Base-by-base conservation (phyloP, 30 jellyfish, hydroid and myxozoan genomes). In the Nemopilema nomurai region DNA sequence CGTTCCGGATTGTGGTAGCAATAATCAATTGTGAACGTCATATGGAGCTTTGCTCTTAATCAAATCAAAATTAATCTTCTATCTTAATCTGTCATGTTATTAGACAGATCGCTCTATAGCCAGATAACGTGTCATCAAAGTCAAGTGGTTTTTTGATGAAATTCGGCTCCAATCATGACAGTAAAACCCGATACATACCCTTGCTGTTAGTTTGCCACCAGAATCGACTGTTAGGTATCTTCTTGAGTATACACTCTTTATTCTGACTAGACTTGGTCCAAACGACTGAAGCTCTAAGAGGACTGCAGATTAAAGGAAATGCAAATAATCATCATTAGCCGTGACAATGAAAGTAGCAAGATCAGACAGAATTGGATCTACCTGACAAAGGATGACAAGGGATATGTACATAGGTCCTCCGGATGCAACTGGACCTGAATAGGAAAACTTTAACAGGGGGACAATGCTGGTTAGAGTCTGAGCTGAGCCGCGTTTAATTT, bases 201-300 rank as follows among this genome's bases (percentile, higher is more conserved):
- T 31, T 18, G 96, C 97, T 51, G n/a, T 74, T 21, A 92, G 88
- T 28, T 67, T 73, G 18, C 97, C 98, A 26, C 62, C 51, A 18
- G 62, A 49, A 64, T 84, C 90, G 0, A 89, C 83, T 70, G 97
- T 83, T 3, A 93, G 79, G 71, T 93, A 93, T 69, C 87, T 33
- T 31, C 86, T 65, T 19, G 98, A 50, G 21, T 63, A 57, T 18
- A 87, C 51, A 25, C 98, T 96, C 76, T 93, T 93, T 66, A 93
- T 87, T 69, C 97, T 94, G 24, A 93, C 84, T 3, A 93, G 63
- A 49, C 97, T 93, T 66, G 96, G 90, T 22, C 98, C 98, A 78
- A 79, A 92, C 9, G 98, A 93, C 67, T 87, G 97, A 19, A 93
- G 57, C 84, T 80, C 92, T 31, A 93, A 49, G 1, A 74, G 49